Conservation (phyloP, 2,113 vertebrate genomes). For the Synchiropus splendidus region DNA sequence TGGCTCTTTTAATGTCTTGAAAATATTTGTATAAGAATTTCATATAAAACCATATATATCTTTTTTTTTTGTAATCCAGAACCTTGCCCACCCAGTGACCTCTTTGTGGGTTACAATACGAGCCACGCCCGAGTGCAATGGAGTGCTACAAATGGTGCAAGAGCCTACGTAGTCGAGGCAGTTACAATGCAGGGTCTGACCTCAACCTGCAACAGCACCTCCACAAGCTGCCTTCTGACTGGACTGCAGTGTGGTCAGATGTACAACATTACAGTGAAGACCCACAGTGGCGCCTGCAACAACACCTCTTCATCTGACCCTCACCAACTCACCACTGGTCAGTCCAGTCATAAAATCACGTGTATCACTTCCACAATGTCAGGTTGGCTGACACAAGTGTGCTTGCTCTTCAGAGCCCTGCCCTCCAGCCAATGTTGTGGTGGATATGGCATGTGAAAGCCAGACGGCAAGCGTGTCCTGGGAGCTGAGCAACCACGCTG, state of each 20-base stretch:
- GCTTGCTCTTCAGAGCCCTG: conserved; percentile 48
- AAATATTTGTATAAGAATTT: no score
- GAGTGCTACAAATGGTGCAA: conserved; percentile 28
- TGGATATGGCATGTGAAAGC: conserved; percentile 30
- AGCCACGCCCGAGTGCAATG: conserved; percentile 36
- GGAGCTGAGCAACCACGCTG: conserved; percentile 38
- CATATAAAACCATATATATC: no score
- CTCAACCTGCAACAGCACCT: conserved; percentile 29
- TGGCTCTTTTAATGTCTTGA: no score
- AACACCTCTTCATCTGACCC: conserved; percentile 20
- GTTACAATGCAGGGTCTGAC: conserved; percentile 24
- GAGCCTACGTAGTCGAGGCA: conserved; percentile 44
- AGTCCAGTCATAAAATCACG: conserved; percentile 2
- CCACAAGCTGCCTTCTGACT: conserved; percentile 39
- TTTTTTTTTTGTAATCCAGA: no score
- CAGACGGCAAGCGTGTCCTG: conserved; percentile 43
- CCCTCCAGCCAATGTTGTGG: conserved; percentile 41
- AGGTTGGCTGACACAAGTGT: neutral
- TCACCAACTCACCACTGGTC: conserved; percentile 46
- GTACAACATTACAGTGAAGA: conserved; percentile 55
- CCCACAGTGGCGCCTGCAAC: conserved; percentile 42
- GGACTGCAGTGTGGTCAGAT: conserved; percentile 44
- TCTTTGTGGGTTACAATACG: conserved; percentile 33
- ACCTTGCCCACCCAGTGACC: conserved; percentile 44
- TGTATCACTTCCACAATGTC: neutral